Conservation (phyloP, 1,140 invertebrate species). For the Drosophila azteca region DNA sequence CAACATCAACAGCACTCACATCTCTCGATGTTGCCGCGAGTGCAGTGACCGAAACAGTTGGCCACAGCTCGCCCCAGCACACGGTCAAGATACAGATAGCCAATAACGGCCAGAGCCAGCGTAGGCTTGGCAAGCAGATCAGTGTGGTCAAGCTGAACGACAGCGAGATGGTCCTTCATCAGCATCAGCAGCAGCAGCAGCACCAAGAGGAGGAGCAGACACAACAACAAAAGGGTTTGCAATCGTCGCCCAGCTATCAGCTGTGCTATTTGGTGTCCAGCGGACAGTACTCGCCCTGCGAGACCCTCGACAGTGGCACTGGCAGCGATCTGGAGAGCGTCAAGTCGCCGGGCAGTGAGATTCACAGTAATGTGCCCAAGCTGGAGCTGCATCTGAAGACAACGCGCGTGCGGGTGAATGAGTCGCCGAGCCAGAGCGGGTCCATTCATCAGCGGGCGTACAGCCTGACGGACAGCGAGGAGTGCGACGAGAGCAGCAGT, state of each 20-base stretch:
- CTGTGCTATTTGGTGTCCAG: conserved; percentile 87
- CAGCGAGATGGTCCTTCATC: conserved; percentile 43
- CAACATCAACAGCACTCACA: conserved; percentile 25
- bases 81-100: conserved; percentile 81
- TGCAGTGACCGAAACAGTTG: conserved; percentile 66
- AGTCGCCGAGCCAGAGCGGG: conserved; percentile 85
- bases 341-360: conserved; percentile 44
- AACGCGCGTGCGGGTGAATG: conserved; percentile 83
- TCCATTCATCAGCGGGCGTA: conserved; percentile 85
- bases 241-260: conserved; percentile 75
- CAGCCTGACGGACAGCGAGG: conserved; percentile 82
- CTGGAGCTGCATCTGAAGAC: conserved; percentile 83
- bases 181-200: conserved; percentile 38
- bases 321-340: conserved; percentile 90
- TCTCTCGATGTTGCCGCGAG: conserved; percentile 28
- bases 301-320: conserved; percentile 91
- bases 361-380: conserved; percentile 68
- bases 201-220: conserved; percentile 38
- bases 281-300: conserved; percentile 91
- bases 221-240: background rate
- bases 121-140: conserved; percentile 63
- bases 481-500: conserved; percentile 71
- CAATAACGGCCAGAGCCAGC: conserved; percentile 51
- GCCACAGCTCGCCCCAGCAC: conserved; percentile 42
- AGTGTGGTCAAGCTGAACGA: conserved; percentile 70